Evolutionary conservation across 1,140 invertebrate species (phyloP).

Genomic region (Saccostrea cuccullata): DNA sequence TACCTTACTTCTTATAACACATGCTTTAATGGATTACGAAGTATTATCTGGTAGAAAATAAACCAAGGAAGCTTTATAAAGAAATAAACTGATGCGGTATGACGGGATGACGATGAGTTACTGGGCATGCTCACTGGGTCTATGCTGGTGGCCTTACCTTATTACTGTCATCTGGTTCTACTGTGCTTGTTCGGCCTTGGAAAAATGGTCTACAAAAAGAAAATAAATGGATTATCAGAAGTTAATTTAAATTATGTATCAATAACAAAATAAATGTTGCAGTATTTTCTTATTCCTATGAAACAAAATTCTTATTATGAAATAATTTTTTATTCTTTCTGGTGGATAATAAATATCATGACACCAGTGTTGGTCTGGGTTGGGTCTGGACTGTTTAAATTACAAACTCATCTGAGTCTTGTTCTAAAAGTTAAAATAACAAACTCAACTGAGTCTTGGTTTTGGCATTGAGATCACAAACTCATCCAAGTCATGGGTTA

Average conservation of each 20-base stretch:
- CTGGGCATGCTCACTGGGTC: neutral
- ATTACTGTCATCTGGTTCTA: neutral
- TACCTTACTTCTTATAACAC: neutral
- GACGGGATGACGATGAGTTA: neutral
- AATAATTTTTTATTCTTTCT: too few relatives aligned
- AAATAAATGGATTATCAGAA: neutral
- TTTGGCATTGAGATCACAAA: conserved; percentile 96
- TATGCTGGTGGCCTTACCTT: neutral
- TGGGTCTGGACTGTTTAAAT: neutral
- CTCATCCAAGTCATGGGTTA: neutral
- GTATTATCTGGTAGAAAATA: neutral
- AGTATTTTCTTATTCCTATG: neutral
- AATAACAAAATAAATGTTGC: too few relatives aligned
- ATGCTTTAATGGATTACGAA: neutral
- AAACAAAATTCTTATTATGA: too few relatives aligned
- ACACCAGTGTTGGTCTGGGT: too few relatives aligned
- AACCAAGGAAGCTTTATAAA: neutral
- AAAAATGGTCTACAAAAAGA: conserved; percentile 21
- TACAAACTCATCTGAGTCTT: conserved; percentile 84
- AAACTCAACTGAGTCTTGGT: conserved; percentile 87
- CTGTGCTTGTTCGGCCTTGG: neutral
- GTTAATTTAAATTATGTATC: neutral
- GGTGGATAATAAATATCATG: too few relatives aligned
- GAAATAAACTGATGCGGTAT: conserved; percentile 5
- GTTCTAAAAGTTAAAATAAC: conserved; percentile 93